Base-by-base conservation (phyloP, 2,888 invertebrate genomes). In the Acheta domesticus region DNA sequence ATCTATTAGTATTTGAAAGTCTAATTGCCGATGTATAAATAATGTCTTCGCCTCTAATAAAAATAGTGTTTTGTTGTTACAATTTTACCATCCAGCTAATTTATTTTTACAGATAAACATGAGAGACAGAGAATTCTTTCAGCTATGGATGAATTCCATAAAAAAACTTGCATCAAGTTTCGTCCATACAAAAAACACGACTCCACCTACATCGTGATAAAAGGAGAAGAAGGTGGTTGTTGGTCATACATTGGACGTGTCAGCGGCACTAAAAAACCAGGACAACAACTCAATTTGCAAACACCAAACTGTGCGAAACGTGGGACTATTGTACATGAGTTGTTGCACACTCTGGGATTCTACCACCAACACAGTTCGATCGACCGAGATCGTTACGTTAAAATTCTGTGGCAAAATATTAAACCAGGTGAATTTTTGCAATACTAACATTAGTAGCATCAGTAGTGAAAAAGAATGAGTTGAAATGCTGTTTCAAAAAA, bases 221-320 rank as follows among this genome's bases (percentile, higher is more conserved):
- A 90, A 84, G 85, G 86, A 50, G 83, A 84, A 76, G 87, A 87
- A 75, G 86, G 89, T 0, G 91, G 93, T 16, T 93, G 93, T 84
- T 92, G 91, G 88, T 92, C 92, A 1, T 89, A 90, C 83, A 91
- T 93, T 3, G 93, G 93, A 0, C 87, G 90, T 12, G 16, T 62
- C 14, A 14, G 62, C 14, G 62, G 62, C 14, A 36, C 36, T 36
- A 36, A 36, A 36, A 36, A 36, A 8, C 36, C 36, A 36, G 62
- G 62, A 16, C 62, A 62, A 62, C 16, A 62, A 12, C 16, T 62
- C 16, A 62, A 62, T 11, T n/a, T 62, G 8, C 16, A 62, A n/a
- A n/a, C 62, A 19, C 62, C 62, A 5, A 14, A n/a, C 16, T 62
- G 62, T n/a, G 16, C n/a, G 16, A n/a, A 62, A 19, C 78, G 62